Conservation (phyloP, 2,888 invertebrate genomes). For the Platypus cylindrus region DNA sequence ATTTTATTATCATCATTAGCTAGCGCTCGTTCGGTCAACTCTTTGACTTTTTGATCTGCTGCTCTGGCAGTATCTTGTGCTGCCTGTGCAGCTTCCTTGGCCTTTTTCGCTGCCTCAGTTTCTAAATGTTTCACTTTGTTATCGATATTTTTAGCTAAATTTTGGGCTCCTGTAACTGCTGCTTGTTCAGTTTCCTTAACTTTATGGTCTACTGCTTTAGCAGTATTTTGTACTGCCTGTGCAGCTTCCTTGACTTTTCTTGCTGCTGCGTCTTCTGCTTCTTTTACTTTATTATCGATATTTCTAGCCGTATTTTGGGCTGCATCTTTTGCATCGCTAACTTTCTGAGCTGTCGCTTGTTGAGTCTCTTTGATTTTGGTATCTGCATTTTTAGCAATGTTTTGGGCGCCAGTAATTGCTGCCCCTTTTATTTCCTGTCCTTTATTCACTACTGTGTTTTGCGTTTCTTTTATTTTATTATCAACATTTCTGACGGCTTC, state of each 20-base stretch:
- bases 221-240: conserved; percentile 2
- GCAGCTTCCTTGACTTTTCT: conserved; percentile 10
- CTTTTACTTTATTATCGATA: conserved; percentile 17
- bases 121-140: conserved; percentile 16
- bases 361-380: conserved; percentile 16
- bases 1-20: conserved; percentile 3
- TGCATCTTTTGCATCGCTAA: conserved; percentile 9
- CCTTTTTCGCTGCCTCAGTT: conserved; percentile 12
- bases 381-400: conserved; percentile 15
- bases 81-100: conserved; percentile 14
- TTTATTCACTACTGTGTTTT: conserved; percentile 15
- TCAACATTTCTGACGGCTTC: conserved; percentile 33
- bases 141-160: conserved; percentile 15
- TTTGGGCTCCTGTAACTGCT: conserved; percentile 15
- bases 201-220: conserved; percentile 3
- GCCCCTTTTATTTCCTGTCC: conserved; percentile 16
- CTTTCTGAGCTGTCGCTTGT: conserved; percentile 8
- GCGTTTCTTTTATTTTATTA: conserved; percentile 49
- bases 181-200: conserved; percentile 5
- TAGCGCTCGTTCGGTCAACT: background rate
- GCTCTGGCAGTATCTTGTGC: conserved; percentile 9
- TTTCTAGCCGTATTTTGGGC: conserved; percentile 13
- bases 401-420: conserved; percentile 17
- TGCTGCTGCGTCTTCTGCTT: conserved; percentile 16
- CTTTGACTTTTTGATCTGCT: conserved; percentile 7